Evolutionary conservation across 2,888 invertebrate species (phyloP).

Genomic region (Drosophila nr. perissopoda): DNA sequence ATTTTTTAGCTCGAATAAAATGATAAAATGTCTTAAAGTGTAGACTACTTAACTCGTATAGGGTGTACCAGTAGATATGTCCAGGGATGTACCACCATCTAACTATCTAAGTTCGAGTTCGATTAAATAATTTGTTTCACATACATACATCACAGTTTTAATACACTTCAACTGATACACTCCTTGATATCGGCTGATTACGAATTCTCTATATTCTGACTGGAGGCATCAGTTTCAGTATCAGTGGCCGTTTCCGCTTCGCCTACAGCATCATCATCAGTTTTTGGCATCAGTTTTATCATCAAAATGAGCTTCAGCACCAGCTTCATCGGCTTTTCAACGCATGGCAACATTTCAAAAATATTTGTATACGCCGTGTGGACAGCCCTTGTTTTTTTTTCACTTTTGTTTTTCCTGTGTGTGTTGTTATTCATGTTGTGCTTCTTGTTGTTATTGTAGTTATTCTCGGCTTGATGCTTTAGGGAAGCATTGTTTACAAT

Average conservation of each 20-base stretch:
- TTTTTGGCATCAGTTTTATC: slow-evolving; percentile 17
- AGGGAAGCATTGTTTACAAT: slow-evolving; percentile 72
- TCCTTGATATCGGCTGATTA: slow-evolving; percentile 1
- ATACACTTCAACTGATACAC: background rate
- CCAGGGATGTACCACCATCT: background rate
- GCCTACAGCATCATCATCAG: background rate
- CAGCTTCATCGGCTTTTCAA: slow-evolving; percentile 46
- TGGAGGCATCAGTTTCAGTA: background rate
- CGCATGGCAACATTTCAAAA: slow-evolving; percentile 23
- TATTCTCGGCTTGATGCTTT: slow-evolving; percentile 49
- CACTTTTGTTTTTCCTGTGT: slow-evolving; percentile 8
- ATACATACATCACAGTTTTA: background rate
- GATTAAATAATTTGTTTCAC: background rate
- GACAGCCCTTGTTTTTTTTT: slow-evolving; percentile 40
- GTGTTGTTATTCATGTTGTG: slow-evolving; percentile 39
- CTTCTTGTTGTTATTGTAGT: slow-evolving; percentile 25
- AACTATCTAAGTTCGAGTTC: background rate
- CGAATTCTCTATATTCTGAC: slow-evolving; percentile 1
- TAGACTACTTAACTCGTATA: background rate
- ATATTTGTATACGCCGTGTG: slow-evolving; percentile 56
- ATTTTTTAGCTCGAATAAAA: background rate
- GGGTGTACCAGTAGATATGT: background rate
- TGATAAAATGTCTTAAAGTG: background rate
- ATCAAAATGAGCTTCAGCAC: slow-evolving; percentile 24
- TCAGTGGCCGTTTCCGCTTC: background rate